Conservation (phyloP, 2,888 invertebrate genomes). For the Hartigia nigra region DNA sequence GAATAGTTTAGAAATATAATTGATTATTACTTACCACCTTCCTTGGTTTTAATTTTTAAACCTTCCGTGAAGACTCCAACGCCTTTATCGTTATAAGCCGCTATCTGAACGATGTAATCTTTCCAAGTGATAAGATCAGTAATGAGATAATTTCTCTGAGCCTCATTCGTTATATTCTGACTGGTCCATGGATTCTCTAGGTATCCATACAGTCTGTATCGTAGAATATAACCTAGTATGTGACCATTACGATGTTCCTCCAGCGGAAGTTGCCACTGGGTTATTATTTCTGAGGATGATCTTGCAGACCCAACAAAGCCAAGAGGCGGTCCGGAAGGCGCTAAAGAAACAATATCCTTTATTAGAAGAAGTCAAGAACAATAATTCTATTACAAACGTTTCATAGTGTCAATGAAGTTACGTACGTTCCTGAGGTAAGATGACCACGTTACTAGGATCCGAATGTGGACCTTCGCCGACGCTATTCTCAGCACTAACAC, state of each 20-base stretch:
- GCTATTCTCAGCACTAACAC: conserved; percentile 95
- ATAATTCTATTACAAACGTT: conserved; percentile 10
- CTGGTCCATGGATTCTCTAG: conserved; percentile 92
- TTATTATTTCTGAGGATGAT: conserved; percentile 94
- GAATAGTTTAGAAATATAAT: conserved; percentile 1
- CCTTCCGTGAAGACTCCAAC: conserved; percentile 92
- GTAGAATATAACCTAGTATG: conserved; percentile 91
- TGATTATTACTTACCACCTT: conserved; percentile 74
- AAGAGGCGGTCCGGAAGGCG: conserved; percentile 95
- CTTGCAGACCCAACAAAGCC: conserved; percentile 95
- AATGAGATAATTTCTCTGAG: conserved; percentile 89
- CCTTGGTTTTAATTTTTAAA: conserved; percentile 93
- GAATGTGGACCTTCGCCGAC: conserved; percentile 96
- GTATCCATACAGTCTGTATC: conserved; percentile 92
- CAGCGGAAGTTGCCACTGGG: conserved; percentile 96
- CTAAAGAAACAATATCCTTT: conserved; percentile 67
- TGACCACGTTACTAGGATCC: conserved; percentile 88
- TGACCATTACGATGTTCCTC: conserved; percentile 96
- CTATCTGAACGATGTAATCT: conserved; percentile 95
- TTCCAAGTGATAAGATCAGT: conserved; percentile 97
- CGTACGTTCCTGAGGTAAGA: conserved; percentile 96
- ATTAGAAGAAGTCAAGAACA: conserved; percentile 1
- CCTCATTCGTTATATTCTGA: conserved; percentile 93
- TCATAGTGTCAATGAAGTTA: conserved; percentile 26
- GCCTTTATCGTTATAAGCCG: conserved; percentile 97